Percentiles rank a stretch among this genome's conserved stretches.
These are phyloP conservation scores for Daktulosphaira vitifoliae DNA, from an alignment of 1,140 invertebrate genomes.

Conservation along the genomic window DNA sequence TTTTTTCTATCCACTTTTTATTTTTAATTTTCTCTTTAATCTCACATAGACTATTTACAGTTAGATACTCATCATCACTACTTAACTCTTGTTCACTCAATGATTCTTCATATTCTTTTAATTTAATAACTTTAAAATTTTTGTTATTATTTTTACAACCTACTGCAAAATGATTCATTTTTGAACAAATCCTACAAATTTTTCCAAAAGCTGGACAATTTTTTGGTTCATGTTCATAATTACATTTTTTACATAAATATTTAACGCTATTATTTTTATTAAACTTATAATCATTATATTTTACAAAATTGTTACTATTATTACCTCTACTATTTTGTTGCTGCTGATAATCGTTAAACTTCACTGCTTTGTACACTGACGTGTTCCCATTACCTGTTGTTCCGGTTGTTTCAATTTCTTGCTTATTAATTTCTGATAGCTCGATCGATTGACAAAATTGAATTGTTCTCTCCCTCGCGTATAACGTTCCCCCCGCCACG, in stretches of 20 bases:
- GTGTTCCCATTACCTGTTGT: no score
- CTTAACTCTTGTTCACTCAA: conserved; percentile 12
- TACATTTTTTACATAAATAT: conserved; percentile 27
- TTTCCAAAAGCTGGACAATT: conserved; percentile 36
- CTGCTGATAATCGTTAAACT: background rate
- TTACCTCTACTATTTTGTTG: background rate
- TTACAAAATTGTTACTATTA: background rate
- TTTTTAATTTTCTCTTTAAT: background rate
- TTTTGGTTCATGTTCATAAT: conserved; percentile 29
- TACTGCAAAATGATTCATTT: conserved; percentile 35
- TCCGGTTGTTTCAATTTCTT: background rate
- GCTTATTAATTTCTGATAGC: no score
- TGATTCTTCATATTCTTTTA: background rate
- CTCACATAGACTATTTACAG: conserved; percentile 19
- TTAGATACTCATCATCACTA: conserved; percentile 11
- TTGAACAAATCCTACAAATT: conserved; percentile 35
- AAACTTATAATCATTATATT: background rate
- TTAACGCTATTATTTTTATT: background rate
- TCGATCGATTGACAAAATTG: no score
- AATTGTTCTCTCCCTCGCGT: no score
- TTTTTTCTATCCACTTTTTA: background rate
- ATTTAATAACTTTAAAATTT: no score
- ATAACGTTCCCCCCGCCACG: no score
- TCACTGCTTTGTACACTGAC: no score
- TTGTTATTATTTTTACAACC: conserved; percentile 34